phyloP scores from a whole-genome alignment of 2,113 vertebrate species.

The Petromus typicus region DNA sequence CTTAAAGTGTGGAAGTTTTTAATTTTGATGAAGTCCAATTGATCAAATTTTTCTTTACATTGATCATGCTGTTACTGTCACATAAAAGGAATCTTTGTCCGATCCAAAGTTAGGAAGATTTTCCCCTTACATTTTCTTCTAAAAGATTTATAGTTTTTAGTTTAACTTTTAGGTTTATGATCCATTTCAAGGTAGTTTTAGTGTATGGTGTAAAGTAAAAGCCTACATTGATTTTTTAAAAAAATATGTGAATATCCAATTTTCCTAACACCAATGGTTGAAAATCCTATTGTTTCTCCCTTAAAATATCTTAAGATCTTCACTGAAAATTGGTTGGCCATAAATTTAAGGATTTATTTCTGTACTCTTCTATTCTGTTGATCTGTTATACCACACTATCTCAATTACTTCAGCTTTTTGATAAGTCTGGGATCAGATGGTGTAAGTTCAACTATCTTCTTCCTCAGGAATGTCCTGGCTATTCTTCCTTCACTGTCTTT shows the following conservation, averaged over 20 bases:
- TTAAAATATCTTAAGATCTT: not conserved
- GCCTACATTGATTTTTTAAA: not conserved
- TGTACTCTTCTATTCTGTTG: not conserved
- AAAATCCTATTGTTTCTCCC: not conserved
- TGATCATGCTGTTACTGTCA: not conserved
- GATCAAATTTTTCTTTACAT: not conserved
- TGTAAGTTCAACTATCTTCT: not conserved
- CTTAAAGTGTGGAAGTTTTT: not conserved
- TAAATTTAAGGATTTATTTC: not conserved
- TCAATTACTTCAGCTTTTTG: not conserved
- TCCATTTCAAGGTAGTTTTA: constrained; percentile 17
- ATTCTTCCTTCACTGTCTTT: not conserved
- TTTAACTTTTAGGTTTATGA: not conserved
- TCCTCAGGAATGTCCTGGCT: not conserved
- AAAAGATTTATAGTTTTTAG: constrained; percentile 15
- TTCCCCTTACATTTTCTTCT: not conserved
- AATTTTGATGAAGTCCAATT: constrained; percentile 4
- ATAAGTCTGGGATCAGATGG: not conserved
- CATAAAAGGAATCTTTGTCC: not conserved
- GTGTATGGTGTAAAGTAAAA: not conserved
- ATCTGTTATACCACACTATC: fast-evolving
- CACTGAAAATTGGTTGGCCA: not conserved
- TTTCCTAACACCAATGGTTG: not conserved
- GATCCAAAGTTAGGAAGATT: not conserved
- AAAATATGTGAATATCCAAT: not conserved